A percentile compares a stretch with the other conserved stretches of the same genome.
phyloP scores from a whole-genome alignment of 1,140 invertebrate species.

The Druon quercuslanigerum region DNA sequence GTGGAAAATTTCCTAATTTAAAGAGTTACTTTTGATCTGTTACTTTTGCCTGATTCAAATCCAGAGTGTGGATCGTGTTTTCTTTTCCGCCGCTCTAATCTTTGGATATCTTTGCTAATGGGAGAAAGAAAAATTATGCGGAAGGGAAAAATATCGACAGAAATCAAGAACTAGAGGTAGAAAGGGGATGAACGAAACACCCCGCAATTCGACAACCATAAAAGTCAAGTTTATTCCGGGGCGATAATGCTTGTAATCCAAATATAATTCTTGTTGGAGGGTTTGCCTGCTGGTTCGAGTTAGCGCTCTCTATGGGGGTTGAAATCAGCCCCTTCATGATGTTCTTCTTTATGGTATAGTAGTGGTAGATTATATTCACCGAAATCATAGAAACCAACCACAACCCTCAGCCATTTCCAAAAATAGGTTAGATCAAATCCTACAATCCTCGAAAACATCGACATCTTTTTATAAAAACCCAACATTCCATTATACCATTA shows the following conservation, averaged over 20 bases:
- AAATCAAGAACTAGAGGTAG: slow-evolving; percentile 21
- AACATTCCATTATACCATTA: no score
- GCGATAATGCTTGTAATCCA: slow-evolving; percentile 76
- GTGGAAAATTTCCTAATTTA: no score
- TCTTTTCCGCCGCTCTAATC: slow-evolving; percentile 7
- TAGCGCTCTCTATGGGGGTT: slow-evolving; percentile 51
- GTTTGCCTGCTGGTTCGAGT: slow-evolving; percentile 49
- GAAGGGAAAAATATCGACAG: slow-evolving; percentile 24
- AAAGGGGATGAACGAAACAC: slow-evolving; percentile 48
- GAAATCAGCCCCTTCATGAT: slow-evolving; percentile 50
- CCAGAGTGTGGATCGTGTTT: no score
- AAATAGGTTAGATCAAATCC: slow-evolving; percentile 46
- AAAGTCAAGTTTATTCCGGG: slow-evolving; percentile 74
- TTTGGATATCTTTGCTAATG: background rate
- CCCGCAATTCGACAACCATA: slow-evolving; percentile 65
- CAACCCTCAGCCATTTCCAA: slow-evolving; percentile 51
- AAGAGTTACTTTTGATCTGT: no score
- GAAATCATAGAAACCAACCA: slow-evolving; percentile 61
- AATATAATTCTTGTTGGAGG: slow-evolving; percentile 73
- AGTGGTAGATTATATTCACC: slow-evolving; percentile 47
- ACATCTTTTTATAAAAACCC: background rate
- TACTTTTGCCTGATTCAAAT: no score
- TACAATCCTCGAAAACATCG: slow-evolving; percentile 17
- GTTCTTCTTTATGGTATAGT: slow-evolving; percentile 39
- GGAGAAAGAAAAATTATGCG: background rate